phyloP scores from a whole-genome alignment of 2,888 invertebrate species.

The Bugula neritina region DNA sequence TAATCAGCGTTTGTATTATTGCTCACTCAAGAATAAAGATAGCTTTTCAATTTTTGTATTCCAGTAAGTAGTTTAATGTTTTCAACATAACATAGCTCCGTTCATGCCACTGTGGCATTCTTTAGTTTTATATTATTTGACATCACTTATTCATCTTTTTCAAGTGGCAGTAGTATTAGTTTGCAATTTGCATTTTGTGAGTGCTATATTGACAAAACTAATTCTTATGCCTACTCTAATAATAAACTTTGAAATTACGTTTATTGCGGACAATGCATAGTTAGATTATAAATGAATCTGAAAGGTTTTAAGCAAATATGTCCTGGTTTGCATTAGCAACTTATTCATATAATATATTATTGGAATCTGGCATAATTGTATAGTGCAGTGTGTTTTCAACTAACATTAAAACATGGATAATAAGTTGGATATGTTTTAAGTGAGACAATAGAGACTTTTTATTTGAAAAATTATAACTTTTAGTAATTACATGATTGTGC shows the following conservation, averaged over 20 bases:
- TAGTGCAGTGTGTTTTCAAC: no score
- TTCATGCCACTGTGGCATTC: not conserved
- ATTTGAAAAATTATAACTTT: no score
- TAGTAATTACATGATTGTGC: no score
- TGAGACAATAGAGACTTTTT: no score
- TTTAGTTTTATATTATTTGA: not conserved
- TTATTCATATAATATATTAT: not conserved
- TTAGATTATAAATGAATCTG: not conserved
- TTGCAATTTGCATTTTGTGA: not conserved
- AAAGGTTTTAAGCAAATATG: not conserved
- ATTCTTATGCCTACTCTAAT: not conserved
- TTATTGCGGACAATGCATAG: not conserved
- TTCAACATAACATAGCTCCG: no score
- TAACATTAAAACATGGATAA: no score
- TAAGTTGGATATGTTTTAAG: no score
- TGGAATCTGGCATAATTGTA: no score
- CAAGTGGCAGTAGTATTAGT: not conserved
- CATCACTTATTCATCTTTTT: not conserved
- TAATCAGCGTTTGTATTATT: not conserved
- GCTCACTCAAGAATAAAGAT: no score
- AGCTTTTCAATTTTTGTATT: no score
- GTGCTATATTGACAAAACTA: not conserved
- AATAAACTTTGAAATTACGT: not conserved
- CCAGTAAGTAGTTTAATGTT: no score
- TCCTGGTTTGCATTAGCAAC: not conserved